Conservation (phyloP, 2,797 vertebrate species). For the Notoglanidium macrostoma region DNA sequence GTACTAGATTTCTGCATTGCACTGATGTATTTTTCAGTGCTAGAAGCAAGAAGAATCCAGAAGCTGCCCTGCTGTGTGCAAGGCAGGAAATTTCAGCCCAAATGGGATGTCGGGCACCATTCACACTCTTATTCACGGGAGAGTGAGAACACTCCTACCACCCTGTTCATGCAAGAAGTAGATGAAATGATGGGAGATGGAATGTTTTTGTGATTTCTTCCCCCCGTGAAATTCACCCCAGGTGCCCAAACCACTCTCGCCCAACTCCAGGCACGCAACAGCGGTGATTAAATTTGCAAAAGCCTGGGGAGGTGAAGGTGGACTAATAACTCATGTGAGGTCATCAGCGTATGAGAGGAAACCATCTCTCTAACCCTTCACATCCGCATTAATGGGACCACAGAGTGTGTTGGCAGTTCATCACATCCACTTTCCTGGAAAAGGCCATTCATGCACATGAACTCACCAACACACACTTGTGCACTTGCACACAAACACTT, state of each 20-base stretch:
- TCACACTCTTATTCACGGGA: not conserved
- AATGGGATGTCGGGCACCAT: not conserved
- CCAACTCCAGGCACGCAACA: not conserved
- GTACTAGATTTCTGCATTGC: not conserved
- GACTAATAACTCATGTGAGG: slow-evolving; percentile 45
- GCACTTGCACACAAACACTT: slow-evolving; percentile 32
- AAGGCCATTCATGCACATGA: slow-evolving; percentile 18
- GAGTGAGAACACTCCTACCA: not conserved
- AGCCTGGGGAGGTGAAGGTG: slow-evolving; percentile 10
- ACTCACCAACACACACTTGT: slow-evolving; percentile 29
- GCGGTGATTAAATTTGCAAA: not conserved
- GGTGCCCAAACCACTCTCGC: not conserved
- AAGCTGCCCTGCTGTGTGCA: not conserved
- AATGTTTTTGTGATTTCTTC: not conserved
- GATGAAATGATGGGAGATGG: not conserved
- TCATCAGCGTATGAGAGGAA: slow-evolving; percentile 38
- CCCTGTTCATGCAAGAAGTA: not conserved
- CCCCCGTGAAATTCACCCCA: not conserved
- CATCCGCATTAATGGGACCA: slow-evolving; percentile 13
- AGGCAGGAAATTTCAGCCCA: not conserved
- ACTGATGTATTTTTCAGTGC: not conserved
- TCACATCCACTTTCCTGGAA: slow-evolving; percentile 29
- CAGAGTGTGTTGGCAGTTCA: slow-evolving; percentile 42
- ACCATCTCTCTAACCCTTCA: slow-evolving; percentile 38
- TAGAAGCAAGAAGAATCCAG: not conserved